Base-by-base conservation (phyloP, 2,113 vertebrate species). In the Aspidoscelis tigris region DNA sequence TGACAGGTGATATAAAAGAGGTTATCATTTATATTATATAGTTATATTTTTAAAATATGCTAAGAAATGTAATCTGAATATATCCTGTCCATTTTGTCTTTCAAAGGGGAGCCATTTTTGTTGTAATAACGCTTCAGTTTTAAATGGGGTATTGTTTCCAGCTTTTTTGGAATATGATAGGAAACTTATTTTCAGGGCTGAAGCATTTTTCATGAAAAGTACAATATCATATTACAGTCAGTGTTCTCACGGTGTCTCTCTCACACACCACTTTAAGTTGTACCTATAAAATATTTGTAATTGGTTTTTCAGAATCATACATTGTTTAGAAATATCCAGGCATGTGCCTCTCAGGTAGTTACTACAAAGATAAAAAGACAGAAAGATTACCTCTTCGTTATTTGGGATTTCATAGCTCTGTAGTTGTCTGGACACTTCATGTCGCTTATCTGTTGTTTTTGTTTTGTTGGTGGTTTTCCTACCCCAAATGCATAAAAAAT, bases 141-240 rank as follows among this genome's bases (percentile, higher is more conserved):
- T 81, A 12, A 84, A 88, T 86, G 14, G 7, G 26, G 50, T 76
- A 90, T 66, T 65, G 26, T 72, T 20, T 22, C 81, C 0, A 14
- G 77, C 66, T 66, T n/a, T 58, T 0, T 0, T 86, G 75, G 39
- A 83, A 86, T 58, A 11, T 39, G 9, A 24, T 11, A 22, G 14
- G 83, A 70, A 71, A 58, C 33, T 24, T 78, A 55, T 26, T 88
- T 66, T 75, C 58, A 66, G 80, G 47, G 39, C 81, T 74, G 47
- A 65, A 26, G 16, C 81, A 44, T 24, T 75, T 92, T 81, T 53
- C 80, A 86, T 90, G 50, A 5, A 82, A 88, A 87, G 26, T n/a
- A 87, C 11, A 80, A 73, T 41, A 24, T 77, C 53, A 55, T 44
- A 39, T 61, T 78, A 78, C 26, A 33, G 47, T 65, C 24, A 58